A percentile compares a stretch with the other conserved stretches of the same genome.
phyloP scores from a whole-genome alignment of 2,797 vertebrate species.

The Trachops cirrhosus region DNA sequence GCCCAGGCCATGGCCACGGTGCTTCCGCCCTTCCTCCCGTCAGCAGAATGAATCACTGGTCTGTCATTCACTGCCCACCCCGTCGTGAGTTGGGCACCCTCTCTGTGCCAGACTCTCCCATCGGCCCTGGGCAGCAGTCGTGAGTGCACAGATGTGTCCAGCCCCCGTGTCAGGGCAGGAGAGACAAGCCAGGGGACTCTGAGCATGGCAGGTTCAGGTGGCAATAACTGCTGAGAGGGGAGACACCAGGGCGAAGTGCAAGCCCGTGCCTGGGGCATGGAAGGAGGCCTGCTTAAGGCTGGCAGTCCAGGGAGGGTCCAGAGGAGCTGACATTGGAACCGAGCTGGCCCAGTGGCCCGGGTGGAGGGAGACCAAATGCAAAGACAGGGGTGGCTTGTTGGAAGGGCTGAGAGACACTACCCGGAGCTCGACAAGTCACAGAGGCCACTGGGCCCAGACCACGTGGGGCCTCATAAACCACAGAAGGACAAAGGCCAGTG shows the following conservation, averaged over 20 bases:
- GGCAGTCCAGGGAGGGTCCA: fast-evolving
- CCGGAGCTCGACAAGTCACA: background rate
- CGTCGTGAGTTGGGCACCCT: background rate
- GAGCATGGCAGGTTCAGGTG: background rate
- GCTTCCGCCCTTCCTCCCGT: background rate
- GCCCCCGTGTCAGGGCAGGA: too few relatives aligned
- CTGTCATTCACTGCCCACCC: background rate
- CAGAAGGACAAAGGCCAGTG: background rate
- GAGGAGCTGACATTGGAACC: background rate
- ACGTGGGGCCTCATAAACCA: background rate
- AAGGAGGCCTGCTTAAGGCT: too few relatives aligned
- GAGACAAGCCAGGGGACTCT: background rate
- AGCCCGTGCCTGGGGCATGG: fast-evolving
- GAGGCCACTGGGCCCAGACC: too few relatives aligned
- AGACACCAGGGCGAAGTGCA: fast-evolving
- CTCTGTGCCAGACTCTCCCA: background rate
- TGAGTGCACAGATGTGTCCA: background rate
- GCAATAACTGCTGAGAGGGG: background rate
- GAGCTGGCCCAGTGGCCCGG: background rate
- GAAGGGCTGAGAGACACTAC: background rate
- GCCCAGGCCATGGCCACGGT: background rate
- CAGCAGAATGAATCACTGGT: fast-evolving
- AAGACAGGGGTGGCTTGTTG: background rate
- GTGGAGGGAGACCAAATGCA: background rate
- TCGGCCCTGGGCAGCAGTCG: background rate